A percentile compares a stretch with the other conserved stretches of the same genome.
These are phyloP conservation scores for Pelecanoides urinatrix DNA, from an alignment of 2,113 vertebrate genomes.

Conservation along the genomic window DNA sequence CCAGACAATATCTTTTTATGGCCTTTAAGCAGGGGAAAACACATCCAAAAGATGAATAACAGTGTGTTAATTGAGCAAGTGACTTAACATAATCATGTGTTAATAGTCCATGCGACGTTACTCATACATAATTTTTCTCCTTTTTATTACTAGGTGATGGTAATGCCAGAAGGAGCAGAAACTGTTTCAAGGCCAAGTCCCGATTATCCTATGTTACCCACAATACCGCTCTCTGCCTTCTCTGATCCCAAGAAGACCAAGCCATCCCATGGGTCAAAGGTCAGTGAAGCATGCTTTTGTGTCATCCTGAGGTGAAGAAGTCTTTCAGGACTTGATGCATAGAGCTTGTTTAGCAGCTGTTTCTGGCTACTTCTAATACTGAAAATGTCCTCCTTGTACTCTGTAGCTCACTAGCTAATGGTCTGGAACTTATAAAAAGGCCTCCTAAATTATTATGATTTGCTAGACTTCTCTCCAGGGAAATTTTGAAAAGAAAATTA, in stretches of 20 bases:
- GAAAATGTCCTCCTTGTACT: background rate
- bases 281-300: slow-evolving; percentile 70
- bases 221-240: slow-evolving; percentile 97
- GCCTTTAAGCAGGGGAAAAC: background rate
- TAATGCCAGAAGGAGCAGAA: slow-evolving; percentile 96
- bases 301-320: background rate
- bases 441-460: background rate
- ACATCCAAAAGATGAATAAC: background rate
- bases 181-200: slow-evolving; percentile 93
- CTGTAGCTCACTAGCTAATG: background rate
- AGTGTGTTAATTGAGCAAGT: background rate
- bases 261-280: slow-evolving; percentile 95
- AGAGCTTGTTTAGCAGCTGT: background rate
- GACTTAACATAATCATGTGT: background rate
- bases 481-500: background rate
- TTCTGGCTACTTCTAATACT: background rate
- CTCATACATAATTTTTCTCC: slow-evolving; percentile 42
- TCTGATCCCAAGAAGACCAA: slow-evolving; percentile 99
- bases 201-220: slow-evolving; percentile 97
- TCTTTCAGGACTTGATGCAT: background rate
- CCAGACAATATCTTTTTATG: background rate
- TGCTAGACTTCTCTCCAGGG: background rate
- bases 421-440: background rate
- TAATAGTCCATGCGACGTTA: background rate
- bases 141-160: slow-evolving; percentile 86